Evolutionary conservation across 2,797 vertebrate species (phyloP), one percentile per base, ranked within the genome.

Genomic region (Garrulus glandarius): DNA sequence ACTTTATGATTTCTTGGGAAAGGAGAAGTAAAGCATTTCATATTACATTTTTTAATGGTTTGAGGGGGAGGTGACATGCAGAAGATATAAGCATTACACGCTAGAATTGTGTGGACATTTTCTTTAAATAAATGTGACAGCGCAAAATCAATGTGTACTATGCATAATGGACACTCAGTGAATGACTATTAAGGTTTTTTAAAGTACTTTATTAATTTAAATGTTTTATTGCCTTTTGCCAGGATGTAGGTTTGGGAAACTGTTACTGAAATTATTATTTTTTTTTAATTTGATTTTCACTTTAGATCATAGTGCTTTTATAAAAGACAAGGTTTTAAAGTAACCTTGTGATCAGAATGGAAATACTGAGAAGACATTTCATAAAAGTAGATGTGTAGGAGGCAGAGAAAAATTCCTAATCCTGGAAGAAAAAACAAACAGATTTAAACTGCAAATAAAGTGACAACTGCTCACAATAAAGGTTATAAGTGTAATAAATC

Each of bases 101-200:
- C 30, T 93, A 89, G 96, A 96, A 76, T 59, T 84, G 24, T 52
- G 67, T 84, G 59, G 64, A 64, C 76, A 56, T 96, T 97, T 95
- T 91, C 61, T 96, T 90, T 94, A 97, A 95, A 90, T 85, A 92
- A 91, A 93, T 82, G 30, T 92, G 87, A 93, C 87, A 95, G 86
- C 9, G 1, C 41, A 96, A 92, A 96, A 97, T 95, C 96, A 93
- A 87, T 43, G 52, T 75, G 36, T 92, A 57, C 71, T 53, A 57
- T 64, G 52, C 30, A 69, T 81, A 96, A 97, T 85, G 84, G 86
- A 94, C 76, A 94, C 61, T 46, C 22, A 84, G n/a, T 77, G 71
- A 63, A 39, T 83, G 13, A 49, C 22, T 53, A 29, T 74, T 89
- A 87, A 44, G 23, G 15, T 5, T 30, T 81, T 76, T 50, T 2